Base-by-base conservation (phyloP, 2,888 invertebrate species). In the Steinernema carpocapsae region DNA sequence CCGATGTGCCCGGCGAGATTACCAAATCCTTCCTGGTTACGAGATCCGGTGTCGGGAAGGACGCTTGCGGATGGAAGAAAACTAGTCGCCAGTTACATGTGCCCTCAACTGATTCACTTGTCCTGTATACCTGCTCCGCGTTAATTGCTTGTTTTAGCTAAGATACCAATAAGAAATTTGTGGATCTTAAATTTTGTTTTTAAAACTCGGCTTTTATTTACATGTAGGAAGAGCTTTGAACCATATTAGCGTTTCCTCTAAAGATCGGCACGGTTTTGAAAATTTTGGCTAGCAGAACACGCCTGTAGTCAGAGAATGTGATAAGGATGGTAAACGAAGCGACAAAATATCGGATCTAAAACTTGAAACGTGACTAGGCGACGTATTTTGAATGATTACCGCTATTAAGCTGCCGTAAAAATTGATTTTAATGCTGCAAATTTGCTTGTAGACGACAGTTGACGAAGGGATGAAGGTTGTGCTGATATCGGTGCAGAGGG, bases 261-360 rank as follows among this genome's bases (percentile, higher is more conserved):
- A 6, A 19, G 26, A 56, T 56, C 56, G 56, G 1, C 6, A 56
- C 26, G 19, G 56, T 12, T 1, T 22, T 26, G 6, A 43, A 43
- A 7, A 43, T 7, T 43, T 43, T 43, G 14, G 14, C 43, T 7
- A 7, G 14, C 10, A 43, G 10, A 10, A 14, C 43, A 43, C 10
- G 7, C 19, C 51, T 10, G 19, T 51, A 51, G 51, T 51, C 51
- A 19, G 10, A 6, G 51, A 51, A 51, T 14, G 56, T 26, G 6
- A 56, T 7, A 22, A 56, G 22, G 26, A 56, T 56, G 22, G 56
- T 56, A 19, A 56, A 56, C 6, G 56, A 56, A 24, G 56, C 56
- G 56, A 56, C 56, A 26, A 56, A 56, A 26, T 26, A 56, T 6
- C 56, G 56, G 2, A 56, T 10, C 56, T 56, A 56, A 24, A 56